phyloP scores from a whole-genome alignment of 2,113 vertebrate genomes.

The Pseudopipra pipra region DNA sequence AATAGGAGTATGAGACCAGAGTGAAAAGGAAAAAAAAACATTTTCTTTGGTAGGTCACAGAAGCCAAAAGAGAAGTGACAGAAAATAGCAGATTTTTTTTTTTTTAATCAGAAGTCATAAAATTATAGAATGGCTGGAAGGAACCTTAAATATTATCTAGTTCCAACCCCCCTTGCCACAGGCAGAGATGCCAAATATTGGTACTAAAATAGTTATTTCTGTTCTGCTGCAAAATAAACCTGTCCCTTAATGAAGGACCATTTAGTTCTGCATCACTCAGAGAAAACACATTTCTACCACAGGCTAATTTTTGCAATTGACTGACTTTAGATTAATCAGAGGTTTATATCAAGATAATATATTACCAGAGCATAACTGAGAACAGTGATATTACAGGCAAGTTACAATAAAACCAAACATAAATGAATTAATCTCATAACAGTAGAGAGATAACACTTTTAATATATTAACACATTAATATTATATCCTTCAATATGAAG shows the following conservation, averaged over 20 bases:
- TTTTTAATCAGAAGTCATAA: neutral
- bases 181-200: neutral
- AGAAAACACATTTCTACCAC: neutral
- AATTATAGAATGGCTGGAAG: neutral
- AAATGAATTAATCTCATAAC: neutral
- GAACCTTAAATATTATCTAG: neutral
- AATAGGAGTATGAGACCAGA: neutral
- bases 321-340: neutral
- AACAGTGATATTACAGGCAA: neutral
- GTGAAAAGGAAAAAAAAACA: neutral
- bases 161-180: neutral
- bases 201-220: neutral
- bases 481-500: neutral
- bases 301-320: neutral
- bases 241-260: neutral
- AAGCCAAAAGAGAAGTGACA: neutral
- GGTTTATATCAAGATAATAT: neutral
- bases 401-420: neutral
- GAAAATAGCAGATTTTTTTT: neutral
- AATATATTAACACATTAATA: neutral
- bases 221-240: neutral
- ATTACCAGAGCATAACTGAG: neutral
- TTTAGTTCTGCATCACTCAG: neutral
- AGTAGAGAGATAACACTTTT: neutral
- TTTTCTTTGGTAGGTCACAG: neutral